Base-by-base conservation (phyloP, 2,113 vertebrate species). In the Myxocyprinus asiaticus region DNA sequence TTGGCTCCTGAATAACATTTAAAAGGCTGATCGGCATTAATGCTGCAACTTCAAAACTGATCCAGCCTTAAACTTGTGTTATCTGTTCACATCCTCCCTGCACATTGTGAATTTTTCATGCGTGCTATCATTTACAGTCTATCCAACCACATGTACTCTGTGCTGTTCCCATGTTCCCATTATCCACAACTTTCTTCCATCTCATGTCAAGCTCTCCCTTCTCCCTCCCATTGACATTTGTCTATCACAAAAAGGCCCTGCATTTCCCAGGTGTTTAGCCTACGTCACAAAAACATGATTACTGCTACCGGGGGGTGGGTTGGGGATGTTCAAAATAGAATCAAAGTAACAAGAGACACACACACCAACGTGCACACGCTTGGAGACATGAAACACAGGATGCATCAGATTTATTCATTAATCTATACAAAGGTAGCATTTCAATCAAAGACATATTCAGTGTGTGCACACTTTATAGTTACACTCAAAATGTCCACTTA, bases 41-140 rank as follows among this genome's bases (percentile, higher is more conserved):
- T 82, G 62, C 45, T 43, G 15, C 70, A 22, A 59, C 17, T 72
- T 71, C n/a, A 50, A 50, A 5, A 58, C 59, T 55, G 12, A 65
- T 76, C 58, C 67, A 42, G 55, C 42, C 22, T 45, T 48, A 10
- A 65, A 43, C 44, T 70, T n/a, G 15, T 22, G 45, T 48, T n/a
- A 10, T 50, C 3, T 61, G 83, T 77, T 78, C 74, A 62, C 14
- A 62, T 63, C 72, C 22, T 55, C 55, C 76, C 14, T 51, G 43
- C 65, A n/a, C 73, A 79, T 82, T 80, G 76, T 85, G 67, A 87
- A 88, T 84, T 58, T 86, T 83, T 86, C 86, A 89, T 85, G 83
- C 69, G n/a, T 64, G 14, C 62, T 79, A 70, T 79, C 63, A 80
- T 88, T 79, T 77, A 87, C 82, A 81, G 85, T 88, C 87, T 43